Evolutionary conservation across 2,113 vertebrate species (phyloP).

Genomic region (Limnothrissa miodon): DNA sequence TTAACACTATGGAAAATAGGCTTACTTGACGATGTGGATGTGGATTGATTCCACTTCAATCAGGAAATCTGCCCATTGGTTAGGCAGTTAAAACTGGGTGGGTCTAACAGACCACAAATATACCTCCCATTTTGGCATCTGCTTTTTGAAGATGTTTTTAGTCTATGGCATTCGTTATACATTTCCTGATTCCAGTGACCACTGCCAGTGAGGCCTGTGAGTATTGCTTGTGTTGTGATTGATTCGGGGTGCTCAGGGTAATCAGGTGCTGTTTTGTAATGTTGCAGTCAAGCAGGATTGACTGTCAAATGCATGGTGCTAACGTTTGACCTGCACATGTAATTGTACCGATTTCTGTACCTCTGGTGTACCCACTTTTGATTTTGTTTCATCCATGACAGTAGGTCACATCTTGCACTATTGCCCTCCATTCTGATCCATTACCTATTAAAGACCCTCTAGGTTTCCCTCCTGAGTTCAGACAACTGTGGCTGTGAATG

Average conservation of each 20-base stretch:
- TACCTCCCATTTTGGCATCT: background rate
- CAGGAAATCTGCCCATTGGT: background rate
- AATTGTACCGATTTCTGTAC: background rate
- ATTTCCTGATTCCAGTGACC: background rate
- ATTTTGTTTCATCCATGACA: background rate
- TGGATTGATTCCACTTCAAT: background rate
- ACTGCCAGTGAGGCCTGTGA: background rate
- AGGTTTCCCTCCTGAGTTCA: too few relatives aligned
- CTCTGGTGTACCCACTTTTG: background rate
- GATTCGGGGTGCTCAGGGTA: background rate
- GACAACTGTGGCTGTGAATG: too few relatives aligned
- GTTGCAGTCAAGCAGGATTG: background rate
- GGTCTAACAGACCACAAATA: background rate
- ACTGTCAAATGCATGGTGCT: background rate
- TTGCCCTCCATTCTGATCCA: background rate
- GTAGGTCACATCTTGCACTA: background rate
- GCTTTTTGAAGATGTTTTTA: background rate
- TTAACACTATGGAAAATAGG: background rate
- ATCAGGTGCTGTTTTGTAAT: background rate
- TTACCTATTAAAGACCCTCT: too few relatives aligned
- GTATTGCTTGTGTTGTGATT: conserved; percentile 1
- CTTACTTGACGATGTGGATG: background rate
- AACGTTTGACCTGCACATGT: background rate
- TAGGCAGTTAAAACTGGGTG: too few relatives aligned
- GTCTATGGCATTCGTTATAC: background rate